These are phyloP conservation scores for Petrophora chlorosata DNA, from an alignment of 2,888 invertebrate genomes.

Conservation along the genomic window DNA sequence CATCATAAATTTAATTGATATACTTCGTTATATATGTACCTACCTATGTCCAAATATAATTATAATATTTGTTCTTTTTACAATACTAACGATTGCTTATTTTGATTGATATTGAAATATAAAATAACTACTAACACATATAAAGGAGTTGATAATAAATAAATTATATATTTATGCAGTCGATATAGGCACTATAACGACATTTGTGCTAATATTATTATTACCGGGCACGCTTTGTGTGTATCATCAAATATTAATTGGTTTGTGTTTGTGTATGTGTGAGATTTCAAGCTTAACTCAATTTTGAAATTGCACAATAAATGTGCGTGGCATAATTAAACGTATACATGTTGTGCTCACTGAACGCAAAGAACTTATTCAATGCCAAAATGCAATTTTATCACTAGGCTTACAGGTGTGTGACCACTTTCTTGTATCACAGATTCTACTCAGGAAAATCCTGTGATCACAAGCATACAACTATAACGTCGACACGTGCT, in stretches of 20 bases:
- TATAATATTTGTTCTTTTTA: too few relatives aligned
- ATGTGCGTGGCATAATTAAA: constrained; percentile 6
- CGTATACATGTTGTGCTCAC: constrained; percentile 53
- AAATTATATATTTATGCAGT: not conserved
- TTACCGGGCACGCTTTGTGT: constrained; percentile 21
- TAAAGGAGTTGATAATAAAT: too few relatives aligned
- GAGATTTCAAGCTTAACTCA: constrained; percentile 12
- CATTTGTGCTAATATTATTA: constrained; percentile 12
- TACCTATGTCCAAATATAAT: not conserved
- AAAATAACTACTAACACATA: too few relatives aligned
- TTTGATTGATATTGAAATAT: too few relatives aligned
- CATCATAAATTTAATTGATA: too few relatives aligned
- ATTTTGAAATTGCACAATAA: constrained; percentile 7
- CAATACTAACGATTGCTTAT: too few relatives aligned
- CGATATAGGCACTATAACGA: not conserved
- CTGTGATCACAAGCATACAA: constrained; percentile 77
- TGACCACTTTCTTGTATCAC: constrained; percentile 80
- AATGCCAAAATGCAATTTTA: constrained; percentile 70
- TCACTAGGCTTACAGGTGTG: constrained; percentile 79
- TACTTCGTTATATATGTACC: too few relatives aligned
- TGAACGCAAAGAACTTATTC: constrained; percentile 66
- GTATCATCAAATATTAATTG: constrained; percentile 8
- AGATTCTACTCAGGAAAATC: constrained; percentile 76
- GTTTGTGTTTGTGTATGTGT: constrained; percentile 11
- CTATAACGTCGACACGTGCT: constrained; percentile 75